Evolutionary conservation across 1,140 invertebrate genomes (phyloP), one percentile per base, ranked within the genome.

Genomic region (Drosophila elegans): DNA sequence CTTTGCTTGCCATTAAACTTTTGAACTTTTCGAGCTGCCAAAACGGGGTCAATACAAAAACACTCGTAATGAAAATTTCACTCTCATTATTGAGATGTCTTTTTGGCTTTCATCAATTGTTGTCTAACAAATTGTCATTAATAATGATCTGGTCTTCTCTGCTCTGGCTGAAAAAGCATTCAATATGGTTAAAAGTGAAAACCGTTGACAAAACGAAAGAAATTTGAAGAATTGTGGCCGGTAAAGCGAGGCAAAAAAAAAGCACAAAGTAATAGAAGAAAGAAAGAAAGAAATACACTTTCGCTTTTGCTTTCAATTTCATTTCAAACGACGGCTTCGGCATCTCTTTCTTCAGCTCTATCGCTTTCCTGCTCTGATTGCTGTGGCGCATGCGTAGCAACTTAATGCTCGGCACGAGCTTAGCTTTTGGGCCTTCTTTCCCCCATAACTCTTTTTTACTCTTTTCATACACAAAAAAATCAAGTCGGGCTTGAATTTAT

Each of bases 251-350:
- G 29, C 41, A 36, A 49, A 25, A 57, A 13, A 48, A 16, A 42
- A 38, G 57, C n/a, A 63, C 60, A 42, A 68, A 75, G 44, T 44
- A 75, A 72, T 46, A 48, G 42, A 55, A 63, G 68, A 46, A 41
- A 61, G 32, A 77, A 66, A 74, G 57, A 77, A 67, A 75, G 57
- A 66, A 81, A 81, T 86, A 86, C 82, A 85, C 82, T 85, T 85
- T 85, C 82, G 82, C 78, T 85, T 86, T 78, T 86, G 82, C 82
- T 85, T 85, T 85, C 82, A 86, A 86, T 86, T 85, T 85, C 82
- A 86, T 85, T 85, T 85, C 73, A 85, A 85, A 78, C 64, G 75
- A 51, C 59, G 48, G 49, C 38, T 68, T 54, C 57, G 42, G n/a
- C 34, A 6, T 53, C 55, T 57, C 48, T 64, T 36, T 45, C 44